Conservation (phyloP, 2,888 invertebrate genomes). For the Dermolepida albohirtum region DNA sequence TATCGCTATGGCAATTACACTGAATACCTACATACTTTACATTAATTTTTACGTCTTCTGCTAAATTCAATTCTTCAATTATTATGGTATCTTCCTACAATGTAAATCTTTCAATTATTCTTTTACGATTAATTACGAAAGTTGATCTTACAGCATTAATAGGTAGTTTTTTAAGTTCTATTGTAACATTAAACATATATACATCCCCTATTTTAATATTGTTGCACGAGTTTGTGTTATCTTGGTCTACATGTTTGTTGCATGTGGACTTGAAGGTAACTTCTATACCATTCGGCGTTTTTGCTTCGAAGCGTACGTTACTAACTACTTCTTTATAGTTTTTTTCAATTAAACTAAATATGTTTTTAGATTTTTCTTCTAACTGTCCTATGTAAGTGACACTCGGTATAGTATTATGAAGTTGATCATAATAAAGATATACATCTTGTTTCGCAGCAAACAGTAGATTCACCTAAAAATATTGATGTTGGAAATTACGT, state of each 20-base stretch:
- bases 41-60: slow-evolving; percentile 76
- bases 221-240: slow-evolving; percentile 65
- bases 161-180: slow-evolving; percentile 72
- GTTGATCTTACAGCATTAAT: slow-evolving; percentile 5
- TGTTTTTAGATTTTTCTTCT: slow-evolving; percentile 86
- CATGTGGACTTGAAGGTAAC: slow-evolving; percentile 81
- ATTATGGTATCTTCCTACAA: slow-evolving; percentile 67
- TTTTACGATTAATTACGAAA: neutral
- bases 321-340: slow-evolving; percentile 83
- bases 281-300: slow-evolving; percentile 72
- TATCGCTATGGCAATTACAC: slow-evolving; percentile 76
- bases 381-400: slow-evolving; percentile 83
- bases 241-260: slow-evolving; percentile 60
- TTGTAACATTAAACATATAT: slow-evolving; percentile 73
- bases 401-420: slow-evolving; percentile 76
- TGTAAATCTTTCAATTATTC: neutral
- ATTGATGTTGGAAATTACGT: neutral
- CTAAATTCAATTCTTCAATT: slow-evolving; percentile 83
- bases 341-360: slow-evolving; percentile 83
- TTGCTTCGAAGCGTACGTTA: slow-evolving; percentile 74
- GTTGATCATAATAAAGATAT: slow-evolving; percentile 74
- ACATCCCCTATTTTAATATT: slow-evolving; percentile 73
- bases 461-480: slow-evolving; percentile 80
- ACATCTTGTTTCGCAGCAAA: slow-evolving; percentile 85
- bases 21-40: slow-evolving; percentile 67